Evolutionary conservation across 2,797 vertebrate genomes (phyloP).

Genomic region (Harpagifer antarcticus): DNA sequence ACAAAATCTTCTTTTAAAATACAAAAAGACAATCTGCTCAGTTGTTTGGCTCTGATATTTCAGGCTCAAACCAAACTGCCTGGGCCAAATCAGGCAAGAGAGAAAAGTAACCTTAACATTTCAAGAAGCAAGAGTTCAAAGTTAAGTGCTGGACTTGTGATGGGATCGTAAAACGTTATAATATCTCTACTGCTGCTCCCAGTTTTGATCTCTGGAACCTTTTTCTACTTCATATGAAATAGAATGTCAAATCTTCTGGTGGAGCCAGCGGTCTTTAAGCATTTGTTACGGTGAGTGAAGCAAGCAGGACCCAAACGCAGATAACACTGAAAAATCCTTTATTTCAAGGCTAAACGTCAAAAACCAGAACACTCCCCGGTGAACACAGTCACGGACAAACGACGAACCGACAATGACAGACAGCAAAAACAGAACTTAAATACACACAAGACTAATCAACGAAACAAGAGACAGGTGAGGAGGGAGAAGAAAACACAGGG

Average conservation of each 20-base stretch:
- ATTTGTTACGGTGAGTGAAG: too few relatives aligned
- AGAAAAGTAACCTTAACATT: constrained; percentile 44
- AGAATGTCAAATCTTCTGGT: constrained; percentile 25
- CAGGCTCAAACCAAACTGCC: constrained; percentile 1
- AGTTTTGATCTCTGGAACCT: constrained; percentile 45
- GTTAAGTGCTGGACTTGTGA: constrained; percentile 46
- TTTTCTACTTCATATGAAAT: constrained; percentile 43
- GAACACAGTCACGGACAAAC: too few relatives aligned
- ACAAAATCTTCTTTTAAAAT: background rate
- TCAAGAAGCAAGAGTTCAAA: constrained; percentile 54
- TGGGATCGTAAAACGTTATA: constrained; percentile 53
- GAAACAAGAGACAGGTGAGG: too few relatives aligned
- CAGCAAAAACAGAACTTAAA: too few relatives aligned
- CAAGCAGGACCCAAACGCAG: too few relatives aligned
- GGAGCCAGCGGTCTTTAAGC: constrained; percentile 28
- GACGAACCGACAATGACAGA: too few relatives aligned
- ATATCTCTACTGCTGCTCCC: constrained; percentile 30
- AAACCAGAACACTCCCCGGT: too few relatives aligned
- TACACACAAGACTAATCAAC: too few relatives aligned
- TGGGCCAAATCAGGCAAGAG: constrained; percentile 31
- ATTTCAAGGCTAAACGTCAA: too few relatives aligned
- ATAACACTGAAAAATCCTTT: too few relatives aligned
- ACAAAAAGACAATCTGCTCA: constrained; percentile 1
- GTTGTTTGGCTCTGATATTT: constrained; percentile 10
- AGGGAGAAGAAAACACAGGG: too few relatives aligned